Percentiles rank a stretch among this genome's conserved stretches.
These are phyloP conservation scores for Propithecus deckenii DNA, from an alignment of 2,797 vertebrate species.

Conservation along the genomic window DNA sequence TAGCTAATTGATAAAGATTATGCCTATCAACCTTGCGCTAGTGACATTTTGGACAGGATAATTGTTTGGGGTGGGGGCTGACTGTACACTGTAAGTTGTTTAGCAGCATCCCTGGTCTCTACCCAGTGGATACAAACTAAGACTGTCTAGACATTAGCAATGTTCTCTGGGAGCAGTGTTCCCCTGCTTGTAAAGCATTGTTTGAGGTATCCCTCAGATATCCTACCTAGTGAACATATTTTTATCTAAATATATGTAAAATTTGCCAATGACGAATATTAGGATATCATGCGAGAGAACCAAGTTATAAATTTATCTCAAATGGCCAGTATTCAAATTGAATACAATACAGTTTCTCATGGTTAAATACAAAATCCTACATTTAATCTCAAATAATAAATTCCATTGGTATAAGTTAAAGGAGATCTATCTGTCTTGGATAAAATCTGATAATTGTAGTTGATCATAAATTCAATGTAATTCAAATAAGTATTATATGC, in stretches of 20 bases:
- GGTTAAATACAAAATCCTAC: background rate
- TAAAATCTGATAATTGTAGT: background rate
- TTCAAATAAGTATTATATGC: background rate
- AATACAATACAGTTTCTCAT: background rate
- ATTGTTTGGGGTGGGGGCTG: background rate
- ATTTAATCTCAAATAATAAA: constrained; percentile 26
- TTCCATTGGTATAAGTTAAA: background rate
- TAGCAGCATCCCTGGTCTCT: background rate
- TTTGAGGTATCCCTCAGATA: background rate
- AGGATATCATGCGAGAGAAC: background rate
- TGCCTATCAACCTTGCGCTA: background rate
- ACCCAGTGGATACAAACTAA: background rate
- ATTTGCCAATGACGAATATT: background rate
- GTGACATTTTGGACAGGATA: background rate
- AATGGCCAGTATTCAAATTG: background rate
- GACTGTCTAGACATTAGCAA: background rate
- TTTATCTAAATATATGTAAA: background rate
- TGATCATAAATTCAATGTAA: background rate
- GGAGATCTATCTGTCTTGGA: background rate
- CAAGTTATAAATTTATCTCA: background rate
- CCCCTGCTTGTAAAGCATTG: background rate
- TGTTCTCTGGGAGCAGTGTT: background rate
- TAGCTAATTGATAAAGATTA: background rate
- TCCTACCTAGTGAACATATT: background rate
- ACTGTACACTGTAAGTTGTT: background rate